phyloP scores from a whole-genome alignment of 53 echinoderm and acorn worm genomes.

The Holothuria leucospilota region DNA sequence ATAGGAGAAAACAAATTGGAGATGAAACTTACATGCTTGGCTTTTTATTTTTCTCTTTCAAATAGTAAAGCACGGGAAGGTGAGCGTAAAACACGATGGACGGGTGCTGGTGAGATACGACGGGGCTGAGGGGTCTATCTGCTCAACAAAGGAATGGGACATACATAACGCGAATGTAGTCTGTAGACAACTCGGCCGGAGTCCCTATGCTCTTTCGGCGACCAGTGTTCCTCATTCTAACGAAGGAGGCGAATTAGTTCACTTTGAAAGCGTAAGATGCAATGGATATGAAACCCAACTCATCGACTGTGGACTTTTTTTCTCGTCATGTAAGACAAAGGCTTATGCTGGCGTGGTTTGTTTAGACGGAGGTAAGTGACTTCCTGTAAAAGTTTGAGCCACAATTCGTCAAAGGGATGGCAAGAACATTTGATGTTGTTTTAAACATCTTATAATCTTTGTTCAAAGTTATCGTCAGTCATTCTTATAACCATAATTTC shows the following conservation, averaged over 20 bases:
- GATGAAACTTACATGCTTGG: too few species aligned
- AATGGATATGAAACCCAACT: slow-evolving; percentile 1
- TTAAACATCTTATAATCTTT: too few species aligned
- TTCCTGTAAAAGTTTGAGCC: too few species aligned
- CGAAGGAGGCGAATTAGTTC: neutral
- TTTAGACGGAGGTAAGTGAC: slow-evolving; percentile 13
- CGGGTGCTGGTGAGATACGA: slow-evolving; percentile 20
- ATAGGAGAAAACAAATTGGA: too few species aligned
- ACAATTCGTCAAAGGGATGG: too few species aligned
- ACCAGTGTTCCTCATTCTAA: slow-evolving; percentile 4
- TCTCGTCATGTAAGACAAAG: neutral
- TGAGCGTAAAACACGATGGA: slow-evolving; percentile 1
- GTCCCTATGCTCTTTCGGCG: slow-evolving; percentile 24
- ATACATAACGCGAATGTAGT: slow-evolving; percentile 39
- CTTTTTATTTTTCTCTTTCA: neutral
- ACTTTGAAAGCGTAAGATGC: slow-evolving; percentile 18
- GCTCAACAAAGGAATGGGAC: slow-evolving; percentile 21
- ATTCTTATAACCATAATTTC: too few species aligned
- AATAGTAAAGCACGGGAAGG: neutral
- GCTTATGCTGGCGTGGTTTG: slow-evolving; percentile 20
- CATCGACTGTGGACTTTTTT: slow-evolving; percentile 7
- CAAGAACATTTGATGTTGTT: too few species aligned
- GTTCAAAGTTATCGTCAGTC: too few species aligned
- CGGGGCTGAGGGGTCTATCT: slow-evolving; percentile 18
- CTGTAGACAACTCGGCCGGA: slow-evolving; percentile 1